phyloP scores from a whole-genome alignment of 1,140 invertebrate genomes.

The Zaprionus gabonicus region DNA sequence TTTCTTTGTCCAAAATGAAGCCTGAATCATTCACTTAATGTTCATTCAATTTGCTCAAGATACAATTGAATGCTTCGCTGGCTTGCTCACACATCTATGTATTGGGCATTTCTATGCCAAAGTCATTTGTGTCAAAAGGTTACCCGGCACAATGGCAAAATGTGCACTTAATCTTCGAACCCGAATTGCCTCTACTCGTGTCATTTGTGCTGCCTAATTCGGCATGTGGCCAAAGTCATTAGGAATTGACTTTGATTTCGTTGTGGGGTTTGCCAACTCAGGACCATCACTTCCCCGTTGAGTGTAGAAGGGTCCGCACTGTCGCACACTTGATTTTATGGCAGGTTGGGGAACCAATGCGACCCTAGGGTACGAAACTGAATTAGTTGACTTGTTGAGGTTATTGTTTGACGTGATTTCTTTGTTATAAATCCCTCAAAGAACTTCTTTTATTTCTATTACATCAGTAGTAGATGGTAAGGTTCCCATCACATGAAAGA shows the following conservation, averaged over 20 bases:
- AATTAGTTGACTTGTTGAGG: conserved; percentile 61
- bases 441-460: no score
- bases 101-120: conserved; percentile 19
- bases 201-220: conserved; percentile 69
- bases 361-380: conserved; percentile 57
- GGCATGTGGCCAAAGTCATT: conserved; percentile 69
- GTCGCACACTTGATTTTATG: conserved; percentile 45
- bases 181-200: conserved; percentile 41
- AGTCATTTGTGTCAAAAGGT: conserved; percentile 35
- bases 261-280: conserved; percentile 38
- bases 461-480: no score
- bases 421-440: background rate
- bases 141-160: conserved; percentile 27
- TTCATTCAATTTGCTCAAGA: conserved; percentile 29
- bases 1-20: conserved; percentile 5
- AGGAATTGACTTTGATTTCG: conserved; percentile 50
- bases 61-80: conserved; percentile 12
- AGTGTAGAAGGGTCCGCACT: conserved; percentile 1
- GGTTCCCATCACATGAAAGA: no score
- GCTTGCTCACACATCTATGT: background rate
- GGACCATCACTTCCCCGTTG: background rate
- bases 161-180: conserved; percentile 43
- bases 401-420: background rate
- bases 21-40: conserved; percentile 57
- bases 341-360: conserved; percentile 5